Evolutionary conservation across 2,113 vertebrate genomes (phyloP).

Genomic region (Ibidorhyncha struthersii): DNA sequence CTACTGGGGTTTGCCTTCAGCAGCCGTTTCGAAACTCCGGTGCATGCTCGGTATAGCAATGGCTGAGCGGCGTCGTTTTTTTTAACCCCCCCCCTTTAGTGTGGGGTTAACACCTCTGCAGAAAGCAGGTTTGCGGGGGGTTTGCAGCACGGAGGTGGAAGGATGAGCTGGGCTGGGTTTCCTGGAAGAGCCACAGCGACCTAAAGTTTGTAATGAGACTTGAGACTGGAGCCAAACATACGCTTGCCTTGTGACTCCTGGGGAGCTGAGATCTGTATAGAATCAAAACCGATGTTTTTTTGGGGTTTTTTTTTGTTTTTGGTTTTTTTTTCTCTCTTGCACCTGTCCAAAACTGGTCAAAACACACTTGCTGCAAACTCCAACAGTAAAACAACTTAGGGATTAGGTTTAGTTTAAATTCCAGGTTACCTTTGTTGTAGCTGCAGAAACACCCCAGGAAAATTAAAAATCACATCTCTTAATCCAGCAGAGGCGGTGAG

Average conservation of each 20-base stretch:
- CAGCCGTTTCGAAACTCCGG: not conserved
- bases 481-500: not conserved
- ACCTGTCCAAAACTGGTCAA: not conserved
- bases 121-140: rapidly evolving
- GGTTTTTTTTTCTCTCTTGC: not conserved
- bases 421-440: not conserved
- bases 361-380: not conserved
- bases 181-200: not conserved
- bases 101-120: not conserved
- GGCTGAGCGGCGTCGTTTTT: not conserved
- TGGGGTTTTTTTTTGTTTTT: not conserved
- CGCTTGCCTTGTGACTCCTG: not conserved
- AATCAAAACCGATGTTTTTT: not conserved
- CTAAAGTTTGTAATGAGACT: not conserved
- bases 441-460: not conserved
- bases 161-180: not conserved
- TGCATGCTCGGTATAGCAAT: not conserved
- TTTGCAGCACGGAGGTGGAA: not conserved
- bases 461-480: not conserved
- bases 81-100: not conserved
- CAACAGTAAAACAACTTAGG: not conserved
- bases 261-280: not conserved
- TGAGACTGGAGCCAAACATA: not conserved
- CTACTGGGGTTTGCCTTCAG: not conserved
- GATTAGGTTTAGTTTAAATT: not conserved